Evolutionary conservation across 2,797 vertebrate genomes (phyloP), one percentile per base, ranked within the genome.

Genomic region (Limnodromus scolopaceus): DNA sequence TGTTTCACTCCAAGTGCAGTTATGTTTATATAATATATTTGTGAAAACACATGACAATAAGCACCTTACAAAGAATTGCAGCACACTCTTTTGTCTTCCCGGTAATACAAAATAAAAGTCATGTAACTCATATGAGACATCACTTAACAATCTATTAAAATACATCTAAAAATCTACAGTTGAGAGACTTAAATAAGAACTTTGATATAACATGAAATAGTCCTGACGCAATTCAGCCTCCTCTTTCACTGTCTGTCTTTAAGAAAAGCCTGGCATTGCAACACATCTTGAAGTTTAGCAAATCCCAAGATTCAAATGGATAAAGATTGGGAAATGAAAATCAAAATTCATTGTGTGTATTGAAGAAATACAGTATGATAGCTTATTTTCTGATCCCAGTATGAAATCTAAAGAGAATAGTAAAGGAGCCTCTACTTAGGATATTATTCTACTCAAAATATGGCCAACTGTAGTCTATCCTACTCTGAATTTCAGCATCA

Each of bases 361-460:
- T 36, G 22, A 72, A 60, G 24, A 87, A 80, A 71, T 38, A 27
- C 3, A 19, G 3, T 28, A 46, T 51, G 12, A 32, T 39, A 68
- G 38, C 6, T 4, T 16, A 23, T 58, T 68, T 85, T 66, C 43
- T 55, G 17, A 72, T 65, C 9, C 68, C 18, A 30, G 4, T 39
- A 12, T 32, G 23, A 76, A 80, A 74, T 61, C 9, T 30, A 48
- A 16, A 60, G 10, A 38, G 51, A 86, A 46, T 15, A 41, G 2
- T 0, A 11, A 79, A 86, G 60, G 17, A 0, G 0, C 2, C 7
- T 88, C 20, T 69, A n/a, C 6, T 5, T 6, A 60, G 12, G 22
- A 36, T 39, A 58, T 22, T n/a, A 18, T 3, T 86, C 5, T 27
- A 27, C 6, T 45, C 15, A 86, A 83, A 89, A 60, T 41, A 24